phyloP scores from a whole-genome alignment of 2,888 invertebrate species.

The Vesta saturnalis region DNA sequence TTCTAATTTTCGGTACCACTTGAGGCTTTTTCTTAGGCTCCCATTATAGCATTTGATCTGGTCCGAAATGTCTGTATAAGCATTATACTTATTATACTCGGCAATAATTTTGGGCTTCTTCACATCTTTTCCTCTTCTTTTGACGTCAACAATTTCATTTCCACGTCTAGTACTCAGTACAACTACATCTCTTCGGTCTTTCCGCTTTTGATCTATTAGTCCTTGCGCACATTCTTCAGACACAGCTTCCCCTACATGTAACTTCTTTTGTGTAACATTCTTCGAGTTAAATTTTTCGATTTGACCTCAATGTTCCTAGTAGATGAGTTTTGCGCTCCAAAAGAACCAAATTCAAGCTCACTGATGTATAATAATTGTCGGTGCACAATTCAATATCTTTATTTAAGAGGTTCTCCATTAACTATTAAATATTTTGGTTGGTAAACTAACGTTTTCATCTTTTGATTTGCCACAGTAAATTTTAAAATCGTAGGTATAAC shows the following conservation, averaged over 20 bases:
- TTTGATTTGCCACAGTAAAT: constrained; percentile 35
- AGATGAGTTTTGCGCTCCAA: constrained; percentile 23
- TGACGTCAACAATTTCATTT: neutral
- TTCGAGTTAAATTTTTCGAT: neutral
- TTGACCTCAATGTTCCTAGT: constrained; percentile 13
- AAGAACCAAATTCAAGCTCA: neutral
- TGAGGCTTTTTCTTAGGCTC: constrained; percentile 40
- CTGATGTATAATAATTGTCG: constrained; percentile 37
- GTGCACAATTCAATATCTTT: constrained; percentile 30
- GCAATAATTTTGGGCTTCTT: constrained; percentile 11
- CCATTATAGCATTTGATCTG: constrained; percentile 36
- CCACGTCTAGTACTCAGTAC: constrained; percentile 7
- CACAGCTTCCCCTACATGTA: constrained; percentile 5
- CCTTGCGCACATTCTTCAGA: constrained; percentile 14
- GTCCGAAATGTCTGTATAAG: constrained; percentile 16
- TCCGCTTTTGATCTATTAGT: constrained; percentile 19
- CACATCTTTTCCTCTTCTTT: neutral
- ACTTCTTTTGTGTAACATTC: neutral
- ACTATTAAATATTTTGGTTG: constrained; percentile 37
- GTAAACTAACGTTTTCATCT: constrained; percentile 16
- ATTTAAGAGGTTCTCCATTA: constrained; percentile 35
- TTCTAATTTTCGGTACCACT: constrained; percentile 28
- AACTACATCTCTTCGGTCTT: constrained; percentile 18
- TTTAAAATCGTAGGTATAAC: constrained; percentile 38
- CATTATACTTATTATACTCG: constrained; percentile 26